phyloP scores from a whole-genome alignment of 2,797 vertebrate species.

The Vipera ursinii region DNA sequence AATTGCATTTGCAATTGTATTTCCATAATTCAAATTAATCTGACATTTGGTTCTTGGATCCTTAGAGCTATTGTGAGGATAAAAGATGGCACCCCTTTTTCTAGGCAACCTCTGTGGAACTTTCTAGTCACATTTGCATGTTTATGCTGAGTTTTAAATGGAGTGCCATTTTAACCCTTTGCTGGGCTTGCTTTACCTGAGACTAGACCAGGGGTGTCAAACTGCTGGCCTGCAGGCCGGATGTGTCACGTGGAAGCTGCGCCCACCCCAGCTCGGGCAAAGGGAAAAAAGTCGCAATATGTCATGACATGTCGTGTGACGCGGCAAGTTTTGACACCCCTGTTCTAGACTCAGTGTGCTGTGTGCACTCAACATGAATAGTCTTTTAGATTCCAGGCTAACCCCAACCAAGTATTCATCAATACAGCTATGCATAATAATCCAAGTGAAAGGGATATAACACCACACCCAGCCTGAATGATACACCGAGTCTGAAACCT shows the following conservation, averaged over 20 bases:
- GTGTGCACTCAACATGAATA: background rate
- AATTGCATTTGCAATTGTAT: background rate
- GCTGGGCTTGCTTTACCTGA: background rate
- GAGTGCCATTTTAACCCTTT: background rate
- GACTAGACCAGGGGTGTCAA: background rate
- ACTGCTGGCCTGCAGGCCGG: too few species aligned
- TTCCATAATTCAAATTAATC: background rate
- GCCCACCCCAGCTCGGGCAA: too few species aligned
- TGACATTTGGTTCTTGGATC: background rate
- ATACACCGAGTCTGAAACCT: background rate
- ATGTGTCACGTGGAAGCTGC: too few species aligned
- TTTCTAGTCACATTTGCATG: background rate
- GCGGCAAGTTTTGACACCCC: too few species aligned
- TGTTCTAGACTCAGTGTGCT: background rate
- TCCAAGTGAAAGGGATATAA: background rate
- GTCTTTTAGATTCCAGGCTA: background rate
- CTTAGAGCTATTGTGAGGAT: background rate
- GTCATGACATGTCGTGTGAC: too few species aligned
- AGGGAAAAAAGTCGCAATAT: too few species aligned
- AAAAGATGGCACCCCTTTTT: background rate
- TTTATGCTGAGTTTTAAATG: background rate
- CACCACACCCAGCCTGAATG: background rate
- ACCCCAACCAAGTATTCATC: background rate
- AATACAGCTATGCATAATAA: background rate
- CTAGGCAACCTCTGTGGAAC: background rate